Percentiles rank a stretch among this genome's conserved stretches.
Conservation (phyloP, 2,797 vertebrate genomes). For the Eulemur mongoz region DNA sequence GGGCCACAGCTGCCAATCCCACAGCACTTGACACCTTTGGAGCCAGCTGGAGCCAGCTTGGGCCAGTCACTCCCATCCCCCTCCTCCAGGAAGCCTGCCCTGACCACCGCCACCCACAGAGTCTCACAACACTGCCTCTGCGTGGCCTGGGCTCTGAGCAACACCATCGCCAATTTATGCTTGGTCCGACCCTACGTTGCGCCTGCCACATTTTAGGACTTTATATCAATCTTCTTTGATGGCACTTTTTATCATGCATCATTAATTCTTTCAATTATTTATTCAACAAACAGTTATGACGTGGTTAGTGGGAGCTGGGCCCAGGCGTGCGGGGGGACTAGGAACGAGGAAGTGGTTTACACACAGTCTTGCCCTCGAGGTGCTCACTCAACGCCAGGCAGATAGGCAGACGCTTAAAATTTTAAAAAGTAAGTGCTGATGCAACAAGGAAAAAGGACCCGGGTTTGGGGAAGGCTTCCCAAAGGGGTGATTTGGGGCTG, state of each 20-base stretch:
- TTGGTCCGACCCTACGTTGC: not conserved
- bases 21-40: not conserved
- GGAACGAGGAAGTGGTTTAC: not conserved
- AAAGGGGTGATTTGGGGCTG: not conserved
- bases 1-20: not conserved
- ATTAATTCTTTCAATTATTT: not conserved
- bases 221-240: not conserved
- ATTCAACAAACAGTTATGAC: not conserved
- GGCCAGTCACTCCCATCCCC: not conserved
- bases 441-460: not conserved
- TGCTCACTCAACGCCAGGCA: not conserved
- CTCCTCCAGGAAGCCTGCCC: conserved; percentile 46
- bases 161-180: no score
- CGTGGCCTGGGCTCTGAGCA: not conserved
- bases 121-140: not conserved
- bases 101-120: not conserved
- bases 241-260: not conserved
- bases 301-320: not conserved
- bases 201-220: not conserved
- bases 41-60: not conserved
- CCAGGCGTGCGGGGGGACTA: not conserved
- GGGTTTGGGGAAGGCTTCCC: not conserved
- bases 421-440: not conserved
- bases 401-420: not conserved
- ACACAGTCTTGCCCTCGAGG: not conserved